A percentile compares a stretch with the other conserved stretches of the same genome.
phyloP scores from a whole-genome alignment of 2,113 vertebrate species.

The Dolichotis patagonum region DNA sequence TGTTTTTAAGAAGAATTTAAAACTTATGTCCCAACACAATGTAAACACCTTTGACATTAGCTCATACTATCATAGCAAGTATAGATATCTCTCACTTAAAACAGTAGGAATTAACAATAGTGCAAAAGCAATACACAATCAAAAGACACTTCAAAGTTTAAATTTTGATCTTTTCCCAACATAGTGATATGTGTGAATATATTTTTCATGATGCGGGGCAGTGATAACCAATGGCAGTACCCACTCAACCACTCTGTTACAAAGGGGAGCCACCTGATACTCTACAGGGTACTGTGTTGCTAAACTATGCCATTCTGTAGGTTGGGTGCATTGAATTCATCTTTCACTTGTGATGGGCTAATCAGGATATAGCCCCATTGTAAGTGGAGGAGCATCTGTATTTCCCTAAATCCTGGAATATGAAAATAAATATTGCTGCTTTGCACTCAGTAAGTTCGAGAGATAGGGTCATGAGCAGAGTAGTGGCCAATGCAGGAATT shows the following conservation, averaged over 20 bases:
- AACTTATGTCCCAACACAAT: background rate
- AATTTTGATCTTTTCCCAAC: background rate
- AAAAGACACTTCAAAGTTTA: background rate
- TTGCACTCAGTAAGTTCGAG: background rate
- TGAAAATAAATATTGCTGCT: background rate
- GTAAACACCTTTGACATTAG: background rate
- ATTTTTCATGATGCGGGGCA: background rate
- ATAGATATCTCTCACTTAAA: background rate
- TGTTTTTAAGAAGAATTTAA: background rate
- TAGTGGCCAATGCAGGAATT: background rate
- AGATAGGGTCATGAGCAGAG: background rate
- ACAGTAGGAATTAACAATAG: background rate
- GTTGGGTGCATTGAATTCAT: background rate
- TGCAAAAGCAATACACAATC: no score
- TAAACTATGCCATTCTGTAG: background rate
- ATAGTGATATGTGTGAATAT: background rate
- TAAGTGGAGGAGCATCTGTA: background rate
- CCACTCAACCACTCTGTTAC: background rate
- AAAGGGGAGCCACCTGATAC: background rate
- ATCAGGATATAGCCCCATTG: background rate
- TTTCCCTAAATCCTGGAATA: background rate
- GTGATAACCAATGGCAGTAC: background rate
- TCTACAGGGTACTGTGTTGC: background rate
- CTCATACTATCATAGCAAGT: background rate
- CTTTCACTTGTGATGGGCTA: background rate